Evolutionary conservation across 2,888 invertebrate genomes (phyloP), one percentile per base, ranked within the genome.

Genomic region (Serrognathus titanus): DNA sequence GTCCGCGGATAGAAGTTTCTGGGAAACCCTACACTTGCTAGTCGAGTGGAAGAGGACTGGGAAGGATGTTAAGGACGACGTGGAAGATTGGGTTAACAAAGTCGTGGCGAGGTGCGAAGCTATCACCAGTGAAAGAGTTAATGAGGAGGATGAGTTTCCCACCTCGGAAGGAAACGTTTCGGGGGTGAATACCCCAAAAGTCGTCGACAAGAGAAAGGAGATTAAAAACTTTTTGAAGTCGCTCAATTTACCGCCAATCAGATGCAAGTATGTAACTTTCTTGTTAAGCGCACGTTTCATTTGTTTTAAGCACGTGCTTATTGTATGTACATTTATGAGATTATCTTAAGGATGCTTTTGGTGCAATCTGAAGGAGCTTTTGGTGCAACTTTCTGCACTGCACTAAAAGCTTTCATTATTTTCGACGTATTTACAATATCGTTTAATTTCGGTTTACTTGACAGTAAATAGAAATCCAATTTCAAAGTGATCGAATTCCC

Each of bases 21-120:
- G 85, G 85, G 82, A 82, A 48, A 85, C 84, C n/a, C 81, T 86
- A 58, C 83, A 85, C 59, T 77, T 85, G 38, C 77, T 86, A 12
- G 82, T 83, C 7, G 83, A 81, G 45, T 75, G 80, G 55, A 77
- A 81, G 53, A 74, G 79, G 39, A 80, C 80, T 3, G 76, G 78
- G n/a, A 75, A 76, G 24, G 82, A 82, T 48, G 62, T 62, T 12
- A 63, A 60, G 48, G 73, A 72, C 36, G 75, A 75, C 48, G 69
- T 71, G 5, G 68, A 71, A 40, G 72, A 72, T 53, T 74, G 73
- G 74, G 69, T 73, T 31, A 69, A 73, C 7, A 68, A 67, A 53
- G 57, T 73, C 39, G 60, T 72, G 16, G 60, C 63, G 11, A 66
- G 63, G 46, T 65, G 53, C 41, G 60, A 61, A 16, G 40, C 51